These are phyloP conservation scores for Drosophila arawakana DNA, from an alignment of 1,140 invertebrate genomes.

Conservation along the genomic window DNA sequence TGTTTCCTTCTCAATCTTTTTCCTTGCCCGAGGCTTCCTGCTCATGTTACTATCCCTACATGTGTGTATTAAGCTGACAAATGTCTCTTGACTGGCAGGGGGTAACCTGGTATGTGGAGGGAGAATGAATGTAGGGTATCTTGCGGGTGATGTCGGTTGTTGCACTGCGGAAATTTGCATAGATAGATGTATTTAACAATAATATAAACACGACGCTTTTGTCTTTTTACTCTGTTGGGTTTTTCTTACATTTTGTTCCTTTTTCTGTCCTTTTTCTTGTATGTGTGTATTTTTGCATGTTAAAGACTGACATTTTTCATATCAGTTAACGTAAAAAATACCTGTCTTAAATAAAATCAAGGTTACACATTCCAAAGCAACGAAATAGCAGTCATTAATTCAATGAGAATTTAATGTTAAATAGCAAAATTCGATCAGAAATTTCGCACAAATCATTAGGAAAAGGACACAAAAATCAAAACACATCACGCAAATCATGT, in stretches of 20 bases:
- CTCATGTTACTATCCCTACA: slow-evolving; percentile 5
- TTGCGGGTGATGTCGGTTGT: slow-evolving; percentile 34
- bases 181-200: slow-evolving; percentile 41
- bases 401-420: too few relatives aligned
- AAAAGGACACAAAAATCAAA: not conserved
- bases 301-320: slow-evolving; percentile 19
- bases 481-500: not conserved
- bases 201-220: not conserved
- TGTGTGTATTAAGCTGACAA: slow-evolving; percentile 67
- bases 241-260: not conserved
- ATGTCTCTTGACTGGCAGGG: slow-evolving; percentile 45
- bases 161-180: slow-evolving; percentile 69
- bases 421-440: too few relatives aligned
- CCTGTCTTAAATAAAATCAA: too few relatives aligned
- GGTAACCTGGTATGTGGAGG: not conserved
- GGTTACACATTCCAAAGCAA: not conserved
- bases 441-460: too few relatives aligned
- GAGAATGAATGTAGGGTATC: not conserved
- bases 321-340: too few relatives aligned
- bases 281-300: slow-evolving; percentile 43
- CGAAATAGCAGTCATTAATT: too few relatives aligned
- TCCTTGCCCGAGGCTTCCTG: not conserved
- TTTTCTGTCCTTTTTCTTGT: not conserved
- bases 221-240: not conserved
- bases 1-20: not conserved